A percentile compares a stretch with the other conserved stretches of the same genome.
phyloP scores from a whole-genome alignment of 2,797 vertebrate genomes.

The Capromys pilorides region DNA sequence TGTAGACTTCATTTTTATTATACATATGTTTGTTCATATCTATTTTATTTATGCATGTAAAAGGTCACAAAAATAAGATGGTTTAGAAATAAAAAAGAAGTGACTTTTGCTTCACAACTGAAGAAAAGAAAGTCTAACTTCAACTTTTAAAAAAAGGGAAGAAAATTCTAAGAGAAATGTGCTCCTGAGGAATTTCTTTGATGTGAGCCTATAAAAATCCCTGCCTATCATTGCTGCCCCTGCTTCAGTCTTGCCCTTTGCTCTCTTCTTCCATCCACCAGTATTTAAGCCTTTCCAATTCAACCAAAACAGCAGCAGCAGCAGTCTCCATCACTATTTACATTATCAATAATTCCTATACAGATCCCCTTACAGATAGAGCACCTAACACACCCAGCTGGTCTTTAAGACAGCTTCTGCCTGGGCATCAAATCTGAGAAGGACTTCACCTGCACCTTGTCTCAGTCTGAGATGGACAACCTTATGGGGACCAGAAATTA shows the following conservation, averaged over 20 bases:
- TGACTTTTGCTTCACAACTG: constrained; percentile 58
- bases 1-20: constrained; percentile 51
- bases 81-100: constrained; percentile 68
- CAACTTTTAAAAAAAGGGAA: neutral
- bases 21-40: neutral
- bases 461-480: neutral
- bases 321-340: neutral
- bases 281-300: neutral
- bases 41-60: neutral
- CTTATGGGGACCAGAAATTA: neutral
- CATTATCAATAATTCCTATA: neutral
- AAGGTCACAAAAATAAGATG: constrained; percentile 50
- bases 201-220: constrained; percentile 54
- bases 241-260: neutral
- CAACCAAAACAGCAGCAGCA: neutral
- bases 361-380: neutral
- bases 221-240: neutral
- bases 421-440: neutral
- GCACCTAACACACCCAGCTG: neutral
- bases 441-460: neutral
- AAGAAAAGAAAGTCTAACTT: constrained; percentile 53
- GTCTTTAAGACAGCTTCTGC: neutral
- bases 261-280: neutral
- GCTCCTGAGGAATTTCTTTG: constrained; percentile 64
- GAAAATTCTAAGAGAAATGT: neutral